phyloP scores from a whole-genome alignment of 2,113 vertebrate species.

The Ivindomyrus marchei region DNA sequence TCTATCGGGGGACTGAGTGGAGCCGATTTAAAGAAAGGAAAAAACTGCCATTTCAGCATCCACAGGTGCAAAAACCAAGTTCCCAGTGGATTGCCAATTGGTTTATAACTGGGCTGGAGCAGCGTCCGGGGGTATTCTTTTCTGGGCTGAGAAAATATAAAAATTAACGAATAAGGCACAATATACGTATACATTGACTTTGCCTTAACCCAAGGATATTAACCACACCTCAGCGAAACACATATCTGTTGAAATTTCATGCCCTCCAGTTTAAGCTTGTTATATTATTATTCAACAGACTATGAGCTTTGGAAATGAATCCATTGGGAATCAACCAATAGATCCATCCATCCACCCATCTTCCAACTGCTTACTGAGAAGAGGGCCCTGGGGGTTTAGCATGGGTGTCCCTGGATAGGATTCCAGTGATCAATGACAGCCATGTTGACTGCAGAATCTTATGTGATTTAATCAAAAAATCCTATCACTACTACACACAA shows the following conservation, averaged over 20 bases:
- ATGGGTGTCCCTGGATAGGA: not conserved
- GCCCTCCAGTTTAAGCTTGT: not conserved
- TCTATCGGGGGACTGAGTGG: not conserved
- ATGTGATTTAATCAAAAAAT: not conserved
- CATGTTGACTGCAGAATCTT: not conserved
- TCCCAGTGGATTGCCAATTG: not conserved
- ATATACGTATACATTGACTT: not conserved
- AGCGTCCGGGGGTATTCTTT: not conserved
- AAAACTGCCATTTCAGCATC: not conserved
- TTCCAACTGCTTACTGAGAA: not conserved
- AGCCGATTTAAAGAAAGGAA: not conserved
- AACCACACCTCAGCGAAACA: not conserved
- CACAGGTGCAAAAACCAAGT: not conserved
- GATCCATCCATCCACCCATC: not conserved
- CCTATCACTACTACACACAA: not conserved
- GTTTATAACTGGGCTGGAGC: not conserved
- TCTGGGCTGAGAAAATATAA: not conserved
- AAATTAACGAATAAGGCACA: not conserved
- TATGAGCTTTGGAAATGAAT: not conserved
- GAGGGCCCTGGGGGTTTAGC: not conserved
- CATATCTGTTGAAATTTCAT: not conserved
- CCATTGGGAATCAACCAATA: not conserved
- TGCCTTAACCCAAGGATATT: not conserved
- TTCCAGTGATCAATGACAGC: not conserved
- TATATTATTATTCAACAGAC: not conserved